Conservation (phyloP, 1,140 invertebrate genomes). For the Magallana angulata region DNA sequence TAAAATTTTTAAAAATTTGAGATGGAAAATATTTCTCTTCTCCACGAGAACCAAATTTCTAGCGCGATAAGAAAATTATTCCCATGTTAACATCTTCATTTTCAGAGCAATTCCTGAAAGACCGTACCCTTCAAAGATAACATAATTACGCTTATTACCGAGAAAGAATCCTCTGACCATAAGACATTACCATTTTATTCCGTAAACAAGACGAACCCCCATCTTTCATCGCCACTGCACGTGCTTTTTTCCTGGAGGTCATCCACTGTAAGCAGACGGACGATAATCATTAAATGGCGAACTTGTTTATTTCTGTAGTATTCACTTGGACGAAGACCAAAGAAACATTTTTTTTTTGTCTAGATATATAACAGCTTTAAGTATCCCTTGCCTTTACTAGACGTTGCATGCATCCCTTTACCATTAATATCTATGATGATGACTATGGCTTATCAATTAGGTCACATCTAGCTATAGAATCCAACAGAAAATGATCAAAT, state of each 20-base stretch:
- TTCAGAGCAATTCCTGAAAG: not conserved
- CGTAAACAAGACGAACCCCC: not conserved
- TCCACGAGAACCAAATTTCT: not conserved
- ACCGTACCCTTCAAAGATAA: not conserved
- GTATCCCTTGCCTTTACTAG: not conserved
- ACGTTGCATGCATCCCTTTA: not conserved
- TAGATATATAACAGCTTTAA: constrained; percentile 21
- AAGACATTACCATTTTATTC: not conserved
- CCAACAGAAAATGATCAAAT: no score
- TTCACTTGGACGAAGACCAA: constrained; percentile 4
- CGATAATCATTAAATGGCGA: not conserved
- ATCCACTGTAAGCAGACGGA: not conserved
- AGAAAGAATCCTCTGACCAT: not conserved
- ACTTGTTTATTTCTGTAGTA: constrained; percentile 14
- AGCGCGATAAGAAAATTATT: not conserved
- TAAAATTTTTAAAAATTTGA: not conserved
- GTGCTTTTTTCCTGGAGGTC: constrained; percentile 7
- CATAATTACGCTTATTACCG: not conserved
- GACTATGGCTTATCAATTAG: no score
- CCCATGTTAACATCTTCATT: not conserved
- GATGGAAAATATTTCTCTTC: not conserved
- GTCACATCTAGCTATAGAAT: no score
- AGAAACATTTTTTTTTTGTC: not conserved
- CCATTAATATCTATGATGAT: not conserved
- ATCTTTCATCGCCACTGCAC: constrained; percentile 22